These are phyloP conservation scores for Bombus huntii DNA, from an alignment of 1,140 invertebrate species.

Conservation along the genomic window DNA sequence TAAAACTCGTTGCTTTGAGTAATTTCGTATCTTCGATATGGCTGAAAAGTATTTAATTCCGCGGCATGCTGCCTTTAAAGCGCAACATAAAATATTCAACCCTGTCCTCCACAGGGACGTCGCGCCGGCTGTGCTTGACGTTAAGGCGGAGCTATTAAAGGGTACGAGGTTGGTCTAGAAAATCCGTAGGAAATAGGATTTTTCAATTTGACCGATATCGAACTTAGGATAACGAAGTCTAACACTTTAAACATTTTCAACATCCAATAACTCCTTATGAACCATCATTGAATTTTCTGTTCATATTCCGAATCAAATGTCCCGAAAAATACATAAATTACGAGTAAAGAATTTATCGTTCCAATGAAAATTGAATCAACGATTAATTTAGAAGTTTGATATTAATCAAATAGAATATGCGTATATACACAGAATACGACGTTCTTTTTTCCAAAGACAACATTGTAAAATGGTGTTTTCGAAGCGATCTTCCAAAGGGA, in stretches of 20 bases:
- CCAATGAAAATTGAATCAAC: not conserved
- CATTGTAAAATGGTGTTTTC: not conserved
- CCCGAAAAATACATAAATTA: not conserved
- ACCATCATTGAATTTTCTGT: not conserved
- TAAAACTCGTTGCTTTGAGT: not conserved
- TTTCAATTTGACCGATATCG: conserved; percentile 21
- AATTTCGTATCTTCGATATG: conserved; percentile 11
- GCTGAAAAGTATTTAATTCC: conserved; percentile 58
- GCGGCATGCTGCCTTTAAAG: conserved; percentile 55
- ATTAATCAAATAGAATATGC: not conserved
- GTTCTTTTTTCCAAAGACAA: not conserved
- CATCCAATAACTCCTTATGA: too few species aligned
- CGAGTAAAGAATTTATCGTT: not conserved
- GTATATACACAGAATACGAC: not conserved
- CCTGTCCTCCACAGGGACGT: conserved; percentile 59
- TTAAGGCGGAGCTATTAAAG: conserved; percentile 63
- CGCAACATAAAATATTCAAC: conserved; percentile 66
- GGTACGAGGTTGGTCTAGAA: conserved; percentile 46
- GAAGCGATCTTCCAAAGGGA: not conserved
- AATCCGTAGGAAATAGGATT: conserved; percentile 43
- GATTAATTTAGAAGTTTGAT: not conserved
- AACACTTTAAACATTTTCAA: too few species aligned
- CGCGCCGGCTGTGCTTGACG: conserved; percentile 60
- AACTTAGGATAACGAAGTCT: not conserved
- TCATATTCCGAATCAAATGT: not conserved